Evolutionary conservation across 2,888 invertebrate species (phyloP).

Genomic region (Cephus runcator): DNA sequence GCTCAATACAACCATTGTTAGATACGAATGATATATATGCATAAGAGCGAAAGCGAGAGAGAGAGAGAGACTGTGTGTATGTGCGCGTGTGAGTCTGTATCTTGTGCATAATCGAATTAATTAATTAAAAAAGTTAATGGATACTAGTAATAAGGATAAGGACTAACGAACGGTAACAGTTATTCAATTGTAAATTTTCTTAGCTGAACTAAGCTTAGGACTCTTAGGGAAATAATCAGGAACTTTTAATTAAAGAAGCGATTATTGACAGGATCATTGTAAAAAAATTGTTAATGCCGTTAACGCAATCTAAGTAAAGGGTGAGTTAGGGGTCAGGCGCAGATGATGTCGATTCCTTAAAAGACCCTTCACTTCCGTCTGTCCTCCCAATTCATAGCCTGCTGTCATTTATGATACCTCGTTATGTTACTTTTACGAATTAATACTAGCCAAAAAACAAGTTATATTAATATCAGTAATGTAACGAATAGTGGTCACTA

Average conservation of each 20-base stretch:
- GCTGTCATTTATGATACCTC: conserved; percentile 48
- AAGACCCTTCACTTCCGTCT: neutral
- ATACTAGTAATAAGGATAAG: neutral
- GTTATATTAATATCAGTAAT: conserved; percentile 12
- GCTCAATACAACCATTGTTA: neutral
- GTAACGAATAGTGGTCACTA: conserved; percentile 13
- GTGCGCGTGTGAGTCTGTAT: neutral
- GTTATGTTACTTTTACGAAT: conserved; percentile 53
- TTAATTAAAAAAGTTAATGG: neutral
- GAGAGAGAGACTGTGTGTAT: neutral
- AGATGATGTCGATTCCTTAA: neutral
- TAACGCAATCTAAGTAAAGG: neutral
- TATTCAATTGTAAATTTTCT: conserved; percentile 4
- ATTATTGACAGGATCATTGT: neutral
- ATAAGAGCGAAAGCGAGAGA: neutral
- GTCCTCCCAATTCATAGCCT: conserved; percentile 12
- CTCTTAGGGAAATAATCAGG: neutral
- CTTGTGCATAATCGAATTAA: neutral
- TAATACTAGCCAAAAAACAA: conserved; percentile 52
- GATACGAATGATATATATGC: neutral
- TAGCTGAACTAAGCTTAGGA: conserved; percentile 1
- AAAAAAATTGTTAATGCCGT: neutral
- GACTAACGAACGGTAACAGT: neutral
- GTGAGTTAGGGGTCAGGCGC: neutral
- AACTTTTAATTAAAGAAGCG: neutral